Conservation (phyloP, 2,888 invertebrate genomes). For the Pseudanteris insignis region DNA sequence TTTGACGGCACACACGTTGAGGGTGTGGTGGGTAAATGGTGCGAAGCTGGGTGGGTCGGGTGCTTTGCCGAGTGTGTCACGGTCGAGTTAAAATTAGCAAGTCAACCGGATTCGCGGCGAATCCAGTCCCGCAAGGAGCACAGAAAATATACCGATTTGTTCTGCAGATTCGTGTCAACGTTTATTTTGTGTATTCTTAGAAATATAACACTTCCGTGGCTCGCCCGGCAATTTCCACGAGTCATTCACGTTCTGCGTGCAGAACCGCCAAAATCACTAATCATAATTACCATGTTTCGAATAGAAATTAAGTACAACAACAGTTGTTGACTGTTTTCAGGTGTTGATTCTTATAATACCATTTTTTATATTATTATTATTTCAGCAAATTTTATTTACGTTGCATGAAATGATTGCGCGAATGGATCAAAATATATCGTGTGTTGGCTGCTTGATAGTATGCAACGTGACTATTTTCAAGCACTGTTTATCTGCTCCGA, state of each 20-base stretch:
- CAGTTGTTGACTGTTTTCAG: too few relatives aligned
- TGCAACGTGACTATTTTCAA: slow-evolving; percentile 35
- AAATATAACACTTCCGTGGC: too few relatives aligned
- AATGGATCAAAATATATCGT: slow-evolving; percentile 13
- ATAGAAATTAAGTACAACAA: too few relatives aligned
- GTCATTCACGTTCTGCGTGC: too few relatives aligned
- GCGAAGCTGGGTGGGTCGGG: slow-evolving; percentile 50
- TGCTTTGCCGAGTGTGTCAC: slow-evolving; percentile 60
- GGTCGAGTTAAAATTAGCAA: slow-evolving; percentile 67
- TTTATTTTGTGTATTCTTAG: slow-evolving; percentile 10
- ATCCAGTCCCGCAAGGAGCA: slow-evolving; percentile 32
- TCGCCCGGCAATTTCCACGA: too few relatives aligned
- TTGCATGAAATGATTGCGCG: too few relatives aligned
- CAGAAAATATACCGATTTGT: slow-evolving; percentile 33
- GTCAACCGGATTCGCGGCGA: slow-evolving; percentile 58
- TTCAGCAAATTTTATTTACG: too few relatives aligned
- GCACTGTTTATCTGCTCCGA: slow-evolving; percentile 56
- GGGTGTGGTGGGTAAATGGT: slow-evolving; percentile 51
- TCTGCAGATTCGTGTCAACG: background rate
- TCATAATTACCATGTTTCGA: too few relatives aligned
- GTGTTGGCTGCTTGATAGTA: slow-evolving; percentile 9
- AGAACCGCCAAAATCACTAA: too few relatives aligned
- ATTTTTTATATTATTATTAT: too few relatives aligned
- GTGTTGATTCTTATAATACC: too few relatives aligned
- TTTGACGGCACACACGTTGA: too few relatives aligned